Conservation (phyloP, 2,113 vertebrate genomes). For the Narcine bancroftii region DNA sequence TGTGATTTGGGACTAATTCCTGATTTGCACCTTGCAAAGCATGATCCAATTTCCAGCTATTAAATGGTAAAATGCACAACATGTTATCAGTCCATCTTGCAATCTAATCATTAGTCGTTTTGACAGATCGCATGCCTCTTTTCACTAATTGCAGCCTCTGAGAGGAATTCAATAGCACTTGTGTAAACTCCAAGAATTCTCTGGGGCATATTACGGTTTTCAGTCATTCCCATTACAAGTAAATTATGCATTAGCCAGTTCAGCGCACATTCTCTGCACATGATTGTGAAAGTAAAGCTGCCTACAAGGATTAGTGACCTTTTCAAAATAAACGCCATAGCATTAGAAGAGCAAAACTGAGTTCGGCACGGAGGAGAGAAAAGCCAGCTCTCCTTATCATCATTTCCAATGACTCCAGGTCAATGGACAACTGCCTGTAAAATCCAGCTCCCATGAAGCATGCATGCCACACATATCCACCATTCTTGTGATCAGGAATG, state of each 20-base stretch:
- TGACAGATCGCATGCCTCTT: conserved; percentile 14
- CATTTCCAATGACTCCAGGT: conserved; percentile 1
- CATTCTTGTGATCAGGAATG: conserved; percentile 6
- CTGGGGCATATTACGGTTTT: conserved; percentile 2
- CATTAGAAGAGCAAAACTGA: not conserved
- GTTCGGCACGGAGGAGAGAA: not conserved
- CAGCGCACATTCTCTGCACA: not conserved
- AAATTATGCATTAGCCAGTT: conserved; percentile 28
- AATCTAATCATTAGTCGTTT: conserved; percentile 14
- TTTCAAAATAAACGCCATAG: not conserved
- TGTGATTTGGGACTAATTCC: not conserved
- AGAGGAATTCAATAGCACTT: conserved; percentile 31
- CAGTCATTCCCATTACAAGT: conserved; percentile 22
- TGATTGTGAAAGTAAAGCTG: conserved; percentile 12
- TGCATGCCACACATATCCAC: conserved; percentile 7
- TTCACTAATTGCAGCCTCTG: conserved; percentile 24
- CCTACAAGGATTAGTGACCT: not conserved
- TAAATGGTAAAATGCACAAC: not conserved
- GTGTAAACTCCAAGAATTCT: conserved; percentile 21
- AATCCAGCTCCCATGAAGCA: conserved; percentile 9
- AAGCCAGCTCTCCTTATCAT: conserved; percentile 18
- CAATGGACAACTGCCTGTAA: not conserved
- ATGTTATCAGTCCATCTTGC: conserved; percentile 7
- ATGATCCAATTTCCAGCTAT: not conserved
- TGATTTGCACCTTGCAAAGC: not conserved